Evolutionary conservation across 2,113 vertebrate genomes (phyloP).

Genomic region (Toxostoma redivivum): DNA sequence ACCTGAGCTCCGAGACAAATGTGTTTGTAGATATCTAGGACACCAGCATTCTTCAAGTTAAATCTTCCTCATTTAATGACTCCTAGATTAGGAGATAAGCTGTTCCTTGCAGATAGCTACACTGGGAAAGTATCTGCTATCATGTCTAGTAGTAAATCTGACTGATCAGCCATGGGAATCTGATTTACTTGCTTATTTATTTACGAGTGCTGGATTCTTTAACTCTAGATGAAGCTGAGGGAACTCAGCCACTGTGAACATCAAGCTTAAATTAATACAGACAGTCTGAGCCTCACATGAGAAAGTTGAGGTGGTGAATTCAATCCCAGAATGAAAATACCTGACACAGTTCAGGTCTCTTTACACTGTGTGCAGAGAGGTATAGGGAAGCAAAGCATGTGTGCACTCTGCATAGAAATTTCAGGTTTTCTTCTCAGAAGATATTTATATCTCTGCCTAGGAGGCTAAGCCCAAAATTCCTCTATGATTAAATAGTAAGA

Average conservation of each 20-base stretch:
- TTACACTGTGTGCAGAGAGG: not conserved
- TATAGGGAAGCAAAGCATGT: not conserved
- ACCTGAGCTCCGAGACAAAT: not conserved
- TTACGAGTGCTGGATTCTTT: not conserved
- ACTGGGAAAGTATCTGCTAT: not conserved
- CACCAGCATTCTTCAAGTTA: not conserved
- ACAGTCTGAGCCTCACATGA: not conserved
- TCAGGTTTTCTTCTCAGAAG: not conserved
- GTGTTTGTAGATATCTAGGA: not conserved
- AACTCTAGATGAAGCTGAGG: not conserved
- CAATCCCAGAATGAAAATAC: not conserved
- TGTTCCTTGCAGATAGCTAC: not conserved
- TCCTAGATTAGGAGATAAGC: not conserved
- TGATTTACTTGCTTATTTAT: constrained; percentile 17
- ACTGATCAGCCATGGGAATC: not conserved
- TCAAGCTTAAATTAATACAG: not conserved
- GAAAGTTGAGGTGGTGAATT: not conserved
- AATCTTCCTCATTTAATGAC: not conserved
- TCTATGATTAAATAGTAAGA: constrained; percentile 35
- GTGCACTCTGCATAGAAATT: not conserved
- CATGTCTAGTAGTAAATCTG: not conserved
- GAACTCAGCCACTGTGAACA: not conserved
- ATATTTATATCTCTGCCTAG: not conserved
- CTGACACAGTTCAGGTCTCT: not conserved
- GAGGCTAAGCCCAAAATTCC: constrained; percentile 37